Evolutionary conservation across 2,888 invertebrate species (phyloP), one percentile per base, ranked within the genome.

Genomic region (Plagodis pulveraria): DNA sequence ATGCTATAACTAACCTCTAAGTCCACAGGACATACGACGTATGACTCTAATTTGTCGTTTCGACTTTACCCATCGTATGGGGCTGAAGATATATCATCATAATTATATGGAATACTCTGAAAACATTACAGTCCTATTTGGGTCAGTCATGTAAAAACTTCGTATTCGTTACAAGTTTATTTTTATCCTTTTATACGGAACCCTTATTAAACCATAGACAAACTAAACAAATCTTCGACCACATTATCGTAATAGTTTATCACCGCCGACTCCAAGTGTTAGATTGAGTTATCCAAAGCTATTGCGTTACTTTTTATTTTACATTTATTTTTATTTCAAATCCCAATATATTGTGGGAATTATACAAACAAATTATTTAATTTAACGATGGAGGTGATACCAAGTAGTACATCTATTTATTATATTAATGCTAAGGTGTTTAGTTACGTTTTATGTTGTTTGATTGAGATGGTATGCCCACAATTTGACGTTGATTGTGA

Each of bases 331-430:
- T 54, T 50, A n/a, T 53, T 53, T 50, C 22, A 22, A 22, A 22
- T 43, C 32, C 50, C 50, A 47, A 67, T 62, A 56, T 63, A 65
- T 63, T 57, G 68, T 65, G 61, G 54, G 69, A 69, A 66, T 67
- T 62, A 63, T 55, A 42, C 49, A 62, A 67, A 71, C 69, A 64
- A 71, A 71, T 71, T 62, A 58, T 56, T 71, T 65, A 69, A 67
- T 69, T 71, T 69, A 71, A 69, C 66, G 67, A 50, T 65, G 22
- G 69, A 67, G 50, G 41, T 32, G 62, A 11, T 56, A 62, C 63
- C 64, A 67, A 64, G 65, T 62, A 55, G 44, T 43, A 62, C 63
- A 69, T 71, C 68, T 69, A 69, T 71, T 69, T 69, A 67, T 71
- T 66, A 51, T 50, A 55, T 55, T 59, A 58, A 55, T 59, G 50